Evolutionary conservation across 2,113 vertebrate species (phyloP).

Genomic region (Tragelaphus imberbis): DNA sequence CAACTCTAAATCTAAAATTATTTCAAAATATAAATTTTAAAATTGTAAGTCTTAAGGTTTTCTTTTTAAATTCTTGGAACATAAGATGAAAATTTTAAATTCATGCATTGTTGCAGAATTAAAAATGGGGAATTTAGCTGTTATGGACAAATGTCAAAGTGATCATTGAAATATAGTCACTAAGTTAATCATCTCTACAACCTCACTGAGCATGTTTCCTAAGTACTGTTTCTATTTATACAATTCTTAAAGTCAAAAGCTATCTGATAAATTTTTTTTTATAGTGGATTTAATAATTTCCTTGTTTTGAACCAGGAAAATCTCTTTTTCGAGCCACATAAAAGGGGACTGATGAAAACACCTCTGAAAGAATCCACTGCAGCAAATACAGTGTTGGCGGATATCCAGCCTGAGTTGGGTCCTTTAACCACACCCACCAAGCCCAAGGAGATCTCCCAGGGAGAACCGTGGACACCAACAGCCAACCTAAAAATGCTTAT

Average conservation of each 20-base stretch:
- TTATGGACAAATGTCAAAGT: neutral
- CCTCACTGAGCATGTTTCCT: neutral
- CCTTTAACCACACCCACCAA: constrained; percentile 91
- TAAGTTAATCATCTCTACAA: neutral
- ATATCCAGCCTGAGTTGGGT: constrained; percentile 77
- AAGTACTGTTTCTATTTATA: neutral
- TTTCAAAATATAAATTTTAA: neutral
- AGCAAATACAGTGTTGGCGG: constrained; percentile 57
- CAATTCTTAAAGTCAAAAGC: neutral
- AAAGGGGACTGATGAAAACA: constrained; percentile 72
- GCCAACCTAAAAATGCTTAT: constrained; percentile 98
- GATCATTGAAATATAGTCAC: neutral
- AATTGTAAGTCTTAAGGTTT: neutral
- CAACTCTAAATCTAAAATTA: constrained; percentile 23
- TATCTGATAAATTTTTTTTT: neutral
- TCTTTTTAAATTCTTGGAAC: neutral
- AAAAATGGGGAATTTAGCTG: neutral
- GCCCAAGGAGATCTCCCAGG: constrained; percentile 78
- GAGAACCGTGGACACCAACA: constrained; percentile 96
- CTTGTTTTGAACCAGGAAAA: constrained; percentile 79
- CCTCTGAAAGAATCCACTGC: constrained; percentile 76
- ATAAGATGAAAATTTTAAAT: neutral
- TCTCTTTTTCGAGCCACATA: constrained; percentile 76
- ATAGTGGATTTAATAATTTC: constrained; percentile 2
- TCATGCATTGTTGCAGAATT: neutral